Percentiles rank a stretch among this genome's conserved stretches.
Conservation (phyloP, 2,113 vertebrate species). For the Meles meles region DNA sequence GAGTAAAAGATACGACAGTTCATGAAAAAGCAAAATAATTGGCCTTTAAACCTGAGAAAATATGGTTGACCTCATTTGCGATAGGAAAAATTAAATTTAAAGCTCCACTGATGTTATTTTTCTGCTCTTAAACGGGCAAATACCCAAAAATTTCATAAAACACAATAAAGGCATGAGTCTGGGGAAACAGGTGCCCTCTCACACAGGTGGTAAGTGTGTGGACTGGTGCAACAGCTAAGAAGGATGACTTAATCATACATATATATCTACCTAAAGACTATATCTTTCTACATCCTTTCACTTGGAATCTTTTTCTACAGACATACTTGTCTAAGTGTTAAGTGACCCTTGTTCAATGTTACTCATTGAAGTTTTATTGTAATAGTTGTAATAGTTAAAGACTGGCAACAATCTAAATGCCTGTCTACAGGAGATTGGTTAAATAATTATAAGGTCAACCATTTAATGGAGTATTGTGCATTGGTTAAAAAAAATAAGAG, state of each 20-base stretch:
- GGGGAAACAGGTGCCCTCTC: neutral
- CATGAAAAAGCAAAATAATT: neutral
- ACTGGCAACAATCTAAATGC: neutral
- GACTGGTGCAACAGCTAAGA: neutral
- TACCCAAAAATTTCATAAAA: neutral
- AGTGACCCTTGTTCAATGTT: neutral
- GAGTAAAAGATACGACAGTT: neutral
- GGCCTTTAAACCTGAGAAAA: neutral
- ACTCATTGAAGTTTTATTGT: constrained; percentile 3
- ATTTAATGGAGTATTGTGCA: neutral
- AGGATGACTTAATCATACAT: neutral
- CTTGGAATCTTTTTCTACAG: neutral
- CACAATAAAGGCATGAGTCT: neutral
- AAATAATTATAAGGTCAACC: neutral
- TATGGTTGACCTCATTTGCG: neutral
- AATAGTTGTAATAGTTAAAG: neutral
- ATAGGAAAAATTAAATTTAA: neutral
- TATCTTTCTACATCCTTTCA: neutral
- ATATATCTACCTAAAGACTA: neutral
- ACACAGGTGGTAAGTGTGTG: neutral
- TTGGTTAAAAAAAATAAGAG: neutral
- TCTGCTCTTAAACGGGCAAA: neutral
- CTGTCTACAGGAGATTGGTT: neutral
- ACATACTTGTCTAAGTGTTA: neutral
- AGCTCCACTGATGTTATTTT: neutral